Evolutionary conservation across 2,797 vertebrate genomes (phyloP), one percentile per base, ranked within the genome.

Genomic region (Microctenopoma stevenorrisi): DNA sequence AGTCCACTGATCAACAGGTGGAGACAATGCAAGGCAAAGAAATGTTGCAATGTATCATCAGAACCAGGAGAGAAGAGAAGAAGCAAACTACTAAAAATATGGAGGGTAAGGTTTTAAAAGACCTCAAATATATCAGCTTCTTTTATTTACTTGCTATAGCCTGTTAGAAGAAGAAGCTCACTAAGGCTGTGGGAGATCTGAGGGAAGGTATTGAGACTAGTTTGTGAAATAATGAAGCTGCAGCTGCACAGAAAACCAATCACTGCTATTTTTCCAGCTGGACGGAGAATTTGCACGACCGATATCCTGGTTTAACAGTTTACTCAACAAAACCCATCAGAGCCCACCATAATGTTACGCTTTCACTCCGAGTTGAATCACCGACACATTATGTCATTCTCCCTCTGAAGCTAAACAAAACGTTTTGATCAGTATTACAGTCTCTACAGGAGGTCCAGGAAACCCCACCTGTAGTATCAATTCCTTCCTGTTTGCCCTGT

Each of bases 401-500:
- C 56, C 14, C 37, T 67, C 14, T n/a, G 22, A 56, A 54, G 54
- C 15, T 3, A 48, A 1, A 14, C n/a, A 44, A 44, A 1, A 16
- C 15, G 40, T 3, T 51, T 26, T 62, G 14, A 63, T 43, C 38
- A 53, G 68, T 42, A 55, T 54, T 28, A 62, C 26, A 22, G 51
- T 22, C 33, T 63, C 49, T 44, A 40, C 42, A 72, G 52, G 46
- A 75, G 64, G 38, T 81, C 44, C 83, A 86, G 82, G 80, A 84
- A 87, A 80, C 50, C 68, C 28, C 49, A 64, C 75, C 76, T 85
- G 80, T 84, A 74, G 54, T 76, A 58, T 66, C 42, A 43, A 68
- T 74, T 85, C 80, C 84, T 86, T 86, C 85, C 86, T 63, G 51
- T 63, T 70, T 74, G 15, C 50, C 25, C 25, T 16, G 43, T 25